phyloP scores from a whole-genome alignment of 2,113 vertebrate species.

The Donacobius atricapilla region DNA sequence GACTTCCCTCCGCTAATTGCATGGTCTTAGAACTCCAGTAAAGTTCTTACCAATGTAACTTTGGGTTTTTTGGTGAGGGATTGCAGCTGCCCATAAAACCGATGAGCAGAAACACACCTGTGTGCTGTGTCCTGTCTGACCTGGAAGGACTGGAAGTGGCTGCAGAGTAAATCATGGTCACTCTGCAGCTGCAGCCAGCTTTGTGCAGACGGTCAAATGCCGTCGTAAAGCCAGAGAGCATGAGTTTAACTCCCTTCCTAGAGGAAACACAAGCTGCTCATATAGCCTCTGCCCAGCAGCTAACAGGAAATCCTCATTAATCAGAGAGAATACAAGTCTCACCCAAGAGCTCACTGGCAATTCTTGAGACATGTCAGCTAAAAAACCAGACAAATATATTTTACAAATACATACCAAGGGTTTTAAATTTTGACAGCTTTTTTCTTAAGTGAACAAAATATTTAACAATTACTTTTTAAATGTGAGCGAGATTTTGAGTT shows the following conservation, averaged over 20 bases:
- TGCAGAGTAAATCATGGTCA: neutral
- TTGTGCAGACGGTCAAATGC: neutral
- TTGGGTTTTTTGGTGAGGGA: neutral
- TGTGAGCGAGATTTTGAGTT: neutral
- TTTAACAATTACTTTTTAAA: neutral
- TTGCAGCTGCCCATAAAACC: neutral
- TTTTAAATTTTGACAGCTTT: neutral
- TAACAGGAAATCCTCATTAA: neutral
- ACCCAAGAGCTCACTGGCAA: neutral
- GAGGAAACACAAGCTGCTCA: neutral
- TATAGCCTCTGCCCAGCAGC: neutral
- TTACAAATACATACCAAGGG: neutral
- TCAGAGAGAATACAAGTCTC: neutral
- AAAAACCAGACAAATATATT: neutral
- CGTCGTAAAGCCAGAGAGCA: neutral
- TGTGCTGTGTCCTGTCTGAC: neutral
- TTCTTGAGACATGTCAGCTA: neutral
- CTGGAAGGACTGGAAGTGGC: neutral
- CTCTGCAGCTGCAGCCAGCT: neutral
- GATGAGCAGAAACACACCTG: neutral
- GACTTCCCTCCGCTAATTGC: neutral
- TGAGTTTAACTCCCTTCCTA: neutral
- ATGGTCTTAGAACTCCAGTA: neutral
- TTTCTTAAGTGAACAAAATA: neutral
- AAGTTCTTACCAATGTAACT: neutral